Evolutionary conservation across 2,888 invertebrate species (phyloP), one percentile per base, ranked within the genome.

Genomic region (Agelastica alni): DNA sequence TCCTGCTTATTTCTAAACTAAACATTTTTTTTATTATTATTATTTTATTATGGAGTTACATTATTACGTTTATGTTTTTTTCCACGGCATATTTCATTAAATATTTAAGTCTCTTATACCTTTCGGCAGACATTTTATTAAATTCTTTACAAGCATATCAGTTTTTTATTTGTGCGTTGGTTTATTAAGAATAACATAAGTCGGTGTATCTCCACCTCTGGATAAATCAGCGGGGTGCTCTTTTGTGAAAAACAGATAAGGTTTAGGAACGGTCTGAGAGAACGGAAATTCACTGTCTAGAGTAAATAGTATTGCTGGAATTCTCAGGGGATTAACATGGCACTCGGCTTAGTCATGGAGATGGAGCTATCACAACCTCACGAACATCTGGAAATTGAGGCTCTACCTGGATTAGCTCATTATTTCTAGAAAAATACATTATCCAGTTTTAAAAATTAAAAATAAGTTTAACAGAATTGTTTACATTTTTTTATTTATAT

Each of bases 201-300:
- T 56, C 34, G 37, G 53, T 31, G 46, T 47, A 28, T 51, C 26
- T 6, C 58, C 57, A 52, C 59, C 59, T 66, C 61, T 60, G 58
- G 60, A 60, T 59, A 62, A 65, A 65, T 64, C 64, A 61, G 57
- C 53, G 61, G 64, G 66, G 63, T 59, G 61, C 63, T 66, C 62
- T 69, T 69, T 68, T 71, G 71, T 62, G 67, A 66, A 66, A 66
- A 67, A 67, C 61, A 69, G 71, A 71, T 71, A 71, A 70, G 70
- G 67, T 56, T 51, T 51, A 37, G 58, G 55, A 58, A 58, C 61
- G 54, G 42, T 42, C 41, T 31, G 53, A 61, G 59, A 62, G 56
- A 55, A 59, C 63, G 66, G 62, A 65, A 67, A 68, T 65, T 63
- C 69, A 63, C 65, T 67, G 69, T 70, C 67, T 68, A 70, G 68